Evolutionary conservation across 2,113 vertebrate species (phyloP), one percentile per base, ranked within the genome.

Genomic region (Scophthalmus maximus): DNA sequence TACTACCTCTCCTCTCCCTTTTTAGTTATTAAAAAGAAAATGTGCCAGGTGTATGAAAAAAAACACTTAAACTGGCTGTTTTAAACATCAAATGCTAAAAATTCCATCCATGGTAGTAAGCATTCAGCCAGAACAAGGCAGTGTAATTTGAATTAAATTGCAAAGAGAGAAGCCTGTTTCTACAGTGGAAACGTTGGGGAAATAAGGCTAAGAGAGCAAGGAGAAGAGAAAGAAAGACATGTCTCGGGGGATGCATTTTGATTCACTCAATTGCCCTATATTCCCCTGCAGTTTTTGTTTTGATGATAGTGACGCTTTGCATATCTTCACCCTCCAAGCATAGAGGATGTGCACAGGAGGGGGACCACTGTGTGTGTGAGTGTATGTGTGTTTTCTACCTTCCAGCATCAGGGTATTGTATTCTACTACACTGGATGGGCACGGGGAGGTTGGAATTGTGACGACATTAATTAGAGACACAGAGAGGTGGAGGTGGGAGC

Each of bases 241-340:
- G 76, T 90, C 90, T 89, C 89, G 73, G 46, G 92, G 93, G 91
- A 86, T 89, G 89, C 88, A 92, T 93, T 91, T 92, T 92, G 93
- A 93, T 92, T 92, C 84, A 69, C 89, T 88, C 89, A 83, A 89
- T 93, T 93, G 88, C 91, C 91, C 93, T 91, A 93, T 91, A 92
- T 93, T 93, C 91, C 88, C 85, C 83, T 82, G 83, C 88, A 90
- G 83, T 88, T 92, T 92, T 88, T 92, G 92, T 93, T 93, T 92
- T 93, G 92, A 93, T 91, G 92, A 83, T 91, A 83, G 78, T 86
- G 85, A 85, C 73, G 81, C 87, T 93, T 93, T 93, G 90, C 92
- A 93, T 93, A 91, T 93, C 87, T 89, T 90, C 81, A 71, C 88
- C 89, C 89, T 92, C 78, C 75, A 86, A 93, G 90, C 89, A 57